These are phyloP conservation scores for Pheosia tremula DNA, from an alignment of 2,888 invertebrate genomes.

Conservation along the genomic window DNA sequence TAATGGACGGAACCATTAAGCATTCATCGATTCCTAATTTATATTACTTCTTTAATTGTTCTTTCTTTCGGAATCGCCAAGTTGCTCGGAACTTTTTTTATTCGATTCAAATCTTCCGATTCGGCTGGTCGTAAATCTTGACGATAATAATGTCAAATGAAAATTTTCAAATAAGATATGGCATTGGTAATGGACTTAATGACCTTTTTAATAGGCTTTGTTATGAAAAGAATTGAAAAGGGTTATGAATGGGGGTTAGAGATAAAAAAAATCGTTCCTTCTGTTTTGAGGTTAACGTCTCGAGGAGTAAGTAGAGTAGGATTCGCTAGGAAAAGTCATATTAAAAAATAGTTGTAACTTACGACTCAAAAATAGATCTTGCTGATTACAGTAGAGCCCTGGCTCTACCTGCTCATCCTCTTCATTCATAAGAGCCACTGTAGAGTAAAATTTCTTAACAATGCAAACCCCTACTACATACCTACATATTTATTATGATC, in stretches of 20 bases:
- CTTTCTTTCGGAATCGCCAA: constrained; percentile 67
- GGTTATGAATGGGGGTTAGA: neutral
- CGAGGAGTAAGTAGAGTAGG: too few species aligned
- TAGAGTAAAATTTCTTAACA: too few species aligned
- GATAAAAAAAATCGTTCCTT: too few species aligned
- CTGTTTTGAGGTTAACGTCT: too few species aligned
- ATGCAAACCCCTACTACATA: too few species aligned
- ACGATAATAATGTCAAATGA: constrained; percentile 44
- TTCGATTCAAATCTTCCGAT: constrained; percentile 61
- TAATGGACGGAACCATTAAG: constrained; percentile 80
- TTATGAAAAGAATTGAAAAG: neutral
- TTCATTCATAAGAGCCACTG: too few species aligned
- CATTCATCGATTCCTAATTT: constrained; percentile 81
- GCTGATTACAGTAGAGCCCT: too few species aligned
- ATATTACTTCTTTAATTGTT: constrained; percentile 77
- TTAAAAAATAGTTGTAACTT: too few species aligned
- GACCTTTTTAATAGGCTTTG: constrained; percentile 22
- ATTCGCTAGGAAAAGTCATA: too few species aligned
- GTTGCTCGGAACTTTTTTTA: constrained; percentile 60
- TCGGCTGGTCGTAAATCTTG: constrained; percentile 62
- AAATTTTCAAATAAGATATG: constrained; percentile 37
- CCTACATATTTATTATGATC: too few species aligned
- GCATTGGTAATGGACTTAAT: constrained; percentile 35
- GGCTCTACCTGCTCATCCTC: too few species aligned
- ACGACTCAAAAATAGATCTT: too few species aligned